Conservation (phyloP, 2,797 vertebrate genomes). For the Tympanoctomys barrerae region DNA sequence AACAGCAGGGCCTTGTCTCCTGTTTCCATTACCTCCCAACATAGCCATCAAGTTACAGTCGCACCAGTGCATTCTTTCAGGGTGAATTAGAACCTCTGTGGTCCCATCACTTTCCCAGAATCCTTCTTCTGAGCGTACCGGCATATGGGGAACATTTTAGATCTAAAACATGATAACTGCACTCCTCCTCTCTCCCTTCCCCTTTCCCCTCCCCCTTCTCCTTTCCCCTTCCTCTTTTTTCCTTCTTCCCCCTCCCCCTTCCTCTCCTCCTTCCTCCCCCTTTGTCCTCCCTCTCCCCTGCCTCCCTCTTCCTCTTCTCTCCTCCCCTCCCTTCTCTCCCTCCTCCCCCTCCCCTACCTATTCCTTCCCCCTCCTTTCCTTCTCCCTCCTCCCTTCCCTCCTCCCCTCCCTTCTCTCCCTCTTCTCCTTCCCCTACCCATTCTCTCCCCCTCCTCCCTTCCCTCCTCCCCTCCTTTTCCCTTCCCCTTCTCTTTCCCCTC, state of each 20-base stretch:
- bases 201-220: neutral
- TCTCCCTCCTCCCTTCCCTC: too few relatives aligned
- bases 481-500: too few relatives aligned
- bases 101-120: neutral
- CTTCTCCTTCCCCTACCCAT: too few relatives aligned
- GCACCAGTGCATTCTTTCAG: neutral
- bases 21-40: neutral
- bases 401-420: too few relatives aligned
- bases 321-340: too few relatives aligned
- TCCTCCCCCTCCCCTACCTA: rapidly evolving
- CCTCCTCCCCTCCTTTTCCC: too few relatives aligned
- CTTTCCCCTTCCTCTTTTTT: too few relatives aligned
- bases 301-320: rapidly evolving
- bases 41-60: neutral
- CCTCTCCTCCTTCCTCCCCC: too few relatives aligned
- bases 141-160: neutral
- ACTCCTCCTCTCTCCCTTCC: neutral
- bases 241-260: too few relatives aligned
- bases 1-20: neutral
- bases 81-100: neutral
- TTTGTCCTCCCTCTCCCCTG: rapidly evolving
- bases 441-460: too few relatives aligned
- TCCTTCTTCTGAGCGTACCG: neutral
- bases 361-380: too few relatives aligned
- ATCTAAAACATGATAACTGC: neutral